phyloP scores from a whole-genome alignment of 2,888 invertebrate species.

The Eristalis arbustorum region DNA sequence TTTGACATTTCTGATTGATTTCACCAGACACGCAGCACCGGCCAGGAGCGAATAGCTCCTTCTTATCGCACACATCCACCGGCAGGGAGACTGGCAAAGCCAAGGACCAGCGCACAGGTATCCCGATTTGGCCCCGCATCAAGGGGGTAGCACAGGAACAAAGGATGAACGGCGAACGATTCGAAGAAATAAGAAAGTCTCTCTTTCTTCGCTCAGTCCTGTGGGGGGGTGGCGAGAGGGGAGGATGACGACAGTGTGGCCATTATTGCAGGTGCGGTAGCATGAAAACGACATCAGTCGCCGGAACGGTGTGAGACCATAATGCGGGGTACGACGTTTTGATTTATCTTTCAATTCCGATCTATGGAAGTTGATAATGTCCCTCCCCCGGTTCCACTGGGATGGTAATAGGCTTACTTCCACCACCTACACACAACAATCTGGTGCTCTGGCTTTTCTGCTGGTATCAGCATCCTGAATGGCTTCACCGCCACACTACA shows the following conservation, averaged over 20 bases:
- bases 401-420: conserved; percentile 65
- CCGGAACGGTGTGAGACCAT: conserved; percentile 11
- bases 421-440: conserved; percentile 58
- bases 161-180: conserved; percentile 24
- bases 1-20: conserved; percentile 70
- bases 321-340: conserved; percentile 57
- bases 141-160: conserved; percentile 14
- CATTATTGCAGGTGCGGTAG: conserved; percentile 69
- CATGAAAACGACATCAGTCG: conserved; percentile 67
- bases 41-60: conserved; percentile 40
- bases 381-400: neutral
- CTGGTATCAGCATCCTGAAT: conserved; percentile 59
- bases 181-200: conserved; percentile 5
- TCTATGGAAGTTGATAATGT: conserved; percentile 64
- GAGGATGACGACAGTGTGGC: conserved; percentile 40
- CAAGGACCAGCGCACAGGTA: conserved; percentile 44
- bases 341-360: conserved; percentile 70
- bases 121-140: conserved; percentile 28
- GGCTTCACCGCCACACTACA: neutral
- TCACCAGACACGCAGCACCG: conserved; percentile 58
- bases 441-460: conserved; percentile 55
- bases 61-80: conserved; percentile 48
- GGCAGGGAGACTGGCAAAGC: neutral
- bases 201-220: conserved; percentile 1
- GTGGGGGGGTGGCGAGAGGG: neutral